Base-by-base conservation (phyloP, 2,113 vertebrate genomes). In the Siniperca knerii region DNA sequence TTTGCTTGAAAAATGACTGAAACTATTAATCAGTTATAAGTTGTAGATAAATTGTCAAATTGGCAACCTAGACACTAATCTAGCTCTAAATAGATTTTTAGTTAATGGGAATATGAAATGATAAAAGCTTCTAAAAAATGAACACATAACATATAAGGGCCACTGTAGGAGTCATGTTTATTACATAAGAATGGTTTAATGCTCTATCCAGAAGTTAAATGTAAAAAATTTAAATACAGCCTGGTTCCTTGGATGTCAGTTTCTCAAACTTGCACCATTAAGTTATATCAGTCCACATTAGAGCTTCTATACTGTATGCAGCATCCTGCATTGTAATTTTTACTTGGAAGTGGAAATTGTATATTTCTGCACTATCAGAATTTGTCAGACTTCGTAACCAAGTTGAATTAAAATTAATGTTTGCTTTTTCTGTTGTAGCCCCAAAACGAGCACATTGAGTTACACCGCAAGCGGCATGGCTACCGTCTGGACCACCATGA, bases 401-500 rank as follows among this genome's bases (percentile, higher is more conserved):
- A 16, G 2, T 4, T 61, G 6, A 48, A 8, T 10, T 52, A 0
- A 68, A 58, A 29, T 25, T 0, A 0, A 4, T 25, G 1, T 75
- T 67, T 58, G 1, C 8, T n/a, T 61, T 70, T 48, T 33, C 8
- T 68, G 58, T 84, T 82, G 2, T 89, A 99, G 98, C 98, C 98
- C 54, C 98, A 99, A 95, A 99, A 99, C 77, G 98, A 99, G 84
- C 95, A 99, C 85, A 99, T 99, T 71, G 98, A 99, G 94, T 95
- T 99, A 79, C 97, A 99, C 85, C 98, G 98, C 76, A 98, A 97
- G 94, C 97, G 98, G 8, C 97, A 99, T 81, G 98, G 98, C 0
- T 97, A 98, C 90, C 98, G 98, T 57, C 94, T 99, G 94, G 98
- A 99, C 95, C 97, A 99, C 92, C 98, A 99, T 91, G 98, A 99